phyloP scores from a whole-genome alignment of 2,888 invertebrate genomes.

The Hydriomena furcata region DNA sequence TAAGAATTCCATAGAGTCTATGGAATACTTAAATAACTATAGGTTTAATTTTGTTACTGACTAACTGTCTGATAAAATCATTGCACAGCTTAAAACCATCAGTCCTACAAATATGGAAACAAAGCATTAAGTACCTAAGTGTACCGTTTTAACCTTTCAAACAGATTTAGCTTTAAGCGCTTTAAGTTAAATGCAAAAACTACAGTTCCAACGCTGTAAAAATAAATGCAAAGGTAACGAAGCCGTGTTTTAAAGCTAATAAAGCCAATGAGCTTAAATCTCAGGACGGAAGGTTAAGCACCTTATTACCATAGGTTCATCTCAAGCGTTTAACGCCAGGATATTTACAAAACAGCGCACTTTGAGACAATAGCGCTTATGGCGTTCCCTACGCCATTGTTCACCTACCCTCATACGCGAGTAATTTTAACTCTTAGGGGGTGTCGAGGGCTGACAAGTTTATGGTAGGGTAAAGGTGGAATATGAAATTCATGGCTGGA shows the following conservation, averaged over 20 bases:
- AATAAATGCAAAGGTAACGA: background rate
- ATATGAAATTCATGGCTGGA: conserved; percentile 27
- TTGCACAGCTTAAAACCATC: too few species aligned
- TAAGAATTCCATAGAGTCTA: too few species aligned
- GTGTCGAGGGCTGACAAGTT: conserved; percentile 28
- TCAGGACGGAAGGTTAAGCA: conserved; percentile 27
- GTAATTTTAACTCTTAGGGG: conserved; percentile 28
- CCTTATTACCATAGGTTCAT: conserved; percentile 35
- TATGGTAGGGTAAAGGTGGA: conserved; percentile 27
- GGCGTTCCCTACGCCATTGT: conserved; percentile 23
- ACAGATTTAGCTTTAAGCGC: background rate
- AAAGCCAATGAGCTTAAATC: conserved; percentile 21
- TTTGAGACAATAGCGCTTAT: conserved; percentile 33
- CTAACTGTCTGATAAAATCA: too few species aligned
- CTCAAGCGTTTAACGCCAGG: conserved; percentile 32
- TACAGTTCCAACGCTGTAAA: background rate
- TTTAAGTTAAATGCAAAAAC: background rate
- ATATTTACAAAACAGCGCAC: conserved; percentile 36
- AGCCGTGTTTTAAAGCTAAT: conserved; percentile 3
- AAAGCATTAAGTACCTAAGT: too few species aligned
- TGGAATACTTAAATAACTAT: too few species aligned
- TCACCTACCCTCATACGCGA: conserved; percentile 28
- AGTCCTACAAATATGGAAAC: too few species aligned
- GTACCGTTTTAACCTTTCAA: too few species aligned
- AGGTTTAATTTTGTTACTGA: too few species aligned